phyloP scores from a whole-genome alignment of 2,113 vertebrate genomes.

The Oreochromis spilurus region DNA sequence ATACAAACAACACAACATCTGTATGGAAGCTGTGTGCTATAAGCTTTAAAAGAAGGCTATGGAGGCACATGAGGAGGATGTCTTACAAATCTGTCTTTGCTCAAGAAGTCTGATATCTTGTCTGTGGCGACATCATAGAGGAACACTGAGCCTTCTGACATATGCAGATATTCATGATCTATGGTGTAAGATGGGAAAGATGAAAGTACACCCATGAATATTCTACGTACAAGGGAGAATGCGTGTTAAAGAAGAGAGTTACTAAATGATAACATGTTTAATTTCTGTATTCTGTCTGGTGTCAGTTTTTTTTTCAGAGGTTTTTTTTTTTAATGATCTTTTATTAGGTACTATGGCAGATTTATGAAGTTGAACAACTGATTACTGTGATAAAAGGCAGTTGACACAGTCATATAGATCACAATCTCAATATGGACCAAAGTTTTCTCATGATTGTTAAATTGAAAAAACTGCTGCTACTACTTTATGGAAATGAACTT shows the following conservation, averaged over 20 bases:
- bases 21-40: not conserved
- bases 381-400: not conserved
- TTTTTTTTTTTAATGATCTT: not conserved
- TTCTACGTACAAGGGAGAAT: not conserved
- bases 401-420: not conserved
- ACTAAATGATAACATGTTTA: not conserved
- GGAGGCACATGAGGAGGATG: not conserved
- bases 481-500: not conserved
- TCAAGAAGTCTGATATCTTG: conserved; percentile 63
- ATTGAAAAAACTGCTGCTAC: not conserved
- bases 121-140: conserved; percentile 70
- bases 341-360: not conserved
- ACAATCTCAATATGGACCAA: not conserved
- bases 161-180: conserved; percentile 70
- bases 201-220: not conserved
- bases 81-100: conserved; percentile 79
- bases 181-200: not conserved
- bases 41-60: not conserved
- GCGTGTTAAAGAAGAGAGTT: not conserved
- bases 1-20: not conserved
- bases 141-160: conserved; percentile 68
- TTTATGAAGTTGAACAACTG: not conserved
- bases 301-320: not conserved
- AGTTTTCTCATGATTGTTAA: not conserved
- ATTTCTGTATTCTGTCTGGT: not conserved